Evolutionary conservation across 2,888 invertebrate species (phyloP), one percentile per base, ranked within the genome.

Genomic region (Odontocerum albicorne): DNA sequence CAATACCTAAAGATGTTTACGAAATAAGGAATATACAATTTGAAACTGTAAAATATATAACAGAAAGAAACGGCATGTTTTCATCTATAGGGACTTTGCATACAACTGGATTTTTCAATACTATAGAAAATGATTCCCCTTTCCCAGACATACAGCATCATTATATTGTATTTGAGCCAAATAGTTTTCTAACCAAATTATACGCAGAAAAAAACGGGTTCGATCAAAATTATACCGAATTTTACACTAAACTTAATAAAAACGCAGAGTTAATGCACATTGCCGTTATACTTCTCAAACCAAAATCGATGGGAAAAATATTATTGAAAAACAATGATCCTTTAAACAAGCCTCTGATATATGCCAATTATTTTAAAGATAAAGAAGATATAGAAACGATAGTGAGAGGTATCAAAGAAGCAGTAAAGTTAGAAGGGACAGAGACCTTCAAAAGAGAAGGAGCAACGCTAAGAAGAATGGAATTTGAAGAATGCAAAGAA

Each of bases 61-160:
- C 65, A 2, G 66, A 75, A 0, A 65, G 27, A 27, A 27, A 10
- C 10, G 27, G 27, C 10, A 4, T 10, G 10, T 10, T 27, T 4
- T 4, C 27, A 4, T 7, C 27, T 4, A 70, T 85, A 50, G 86
- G 87, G 1, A 74, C 81, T 10, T 73, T 81, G 44, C 88, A 90
- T 68, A 82, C 77, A 0, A 78, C 85, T 74, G 85, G 81, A 1
- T 87, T 85, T 63, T 67, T 83, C 6, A 83, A 81, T 60, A 84
- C 86, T 0, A 82, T 79, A 69, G 84, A 79, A 63, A 78, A 79
- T 45, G 74, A 81, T 62, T 65, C 72, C n/a, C 66, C 64, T 58
- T 72, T 68, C 52, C 75, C 80, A 6, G 68, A 72, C 57, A 65
- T 66, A n/a, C 67, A 64, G 64, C 67, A 65, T 56, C 70, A 61